These are phyloP conservation scores for Otus scops DNA, from an alignment of 2,797 vertebrate species.

Conservation along the genomic window DNA sequence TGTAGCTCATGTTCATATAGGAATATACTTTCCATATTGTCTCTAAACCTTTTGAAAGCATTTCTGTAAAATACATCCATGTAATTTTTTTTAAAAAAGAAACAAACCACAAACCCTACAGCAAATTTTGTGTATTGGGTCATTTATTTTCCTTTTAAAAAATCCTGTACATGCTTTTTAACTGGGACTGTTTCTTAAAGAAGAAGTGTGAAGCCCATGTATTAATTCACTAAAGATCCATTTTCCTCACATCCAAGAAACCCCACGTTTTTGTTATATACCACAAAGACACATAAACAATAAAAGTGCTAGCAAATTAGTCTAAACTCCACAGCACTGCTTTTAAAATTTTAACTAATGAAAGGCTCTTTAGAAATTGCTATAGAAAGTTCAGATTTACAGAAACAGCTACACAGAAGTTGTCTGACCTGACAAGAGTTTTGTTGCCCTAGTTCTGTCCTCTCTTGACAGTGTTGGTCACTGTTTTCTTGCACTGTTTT, in stretches of 20 bases:
- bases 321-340: neutral
- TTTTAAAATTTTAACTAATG: neutral
- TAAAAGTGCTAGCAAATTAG: neutral
- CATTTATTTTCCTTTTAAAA: neutral
- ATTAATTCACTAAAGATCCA: neutral
- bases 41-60: neutral
- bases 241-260: neutral
- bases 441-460: neutral
- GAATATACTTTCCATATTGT: neutral
- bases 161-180: neutral
- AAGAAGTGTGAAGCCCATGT: neutral
- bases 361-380: neutral
- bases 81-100: neutral
- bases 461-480: neutral
- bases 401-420: neutral
- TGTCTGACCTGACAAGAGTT: neutral
- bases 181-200: neutral
- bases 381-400: neutral
- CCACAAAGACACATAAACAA: neutral
- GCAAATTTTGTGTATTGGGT: neutral
- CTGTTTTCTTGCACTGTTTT: neutral
- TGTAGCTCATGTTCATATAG: neutral
- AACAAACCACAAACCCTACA: neutral
- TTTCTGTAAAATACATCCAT: neutral
- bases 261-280: neutral